A percentile compares a stretch with the other conserved stretches of the same genome.
Conservation (phyloP, 1,140 invertebrate species). For the Psix sp. region DNA sequence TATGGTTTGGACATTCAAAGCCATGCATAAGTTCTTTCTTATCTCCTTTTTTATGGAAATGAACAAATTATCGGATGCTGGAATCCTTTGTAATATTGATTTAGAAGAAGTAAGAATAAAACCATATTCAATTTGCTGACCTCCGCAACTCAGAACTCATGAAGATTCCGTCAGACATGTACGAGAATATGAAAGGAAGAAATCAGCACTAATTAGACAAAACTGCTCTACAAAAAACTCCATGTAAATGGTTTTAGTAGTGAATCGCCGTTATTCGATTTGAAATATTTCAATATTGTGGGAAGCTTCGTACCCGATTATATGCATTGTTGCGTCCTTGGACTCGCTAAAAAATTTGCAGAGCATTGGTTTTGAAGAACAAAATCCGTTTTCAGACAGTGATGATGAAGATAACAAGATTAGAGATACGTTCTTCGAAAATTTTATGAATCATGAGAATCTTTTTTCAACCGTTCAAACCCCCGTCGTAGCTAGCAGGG, state of each 20-base stretch:
- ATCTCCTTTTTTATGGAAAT: neutral
- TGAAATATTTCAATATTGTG: constrained; percentile 34
- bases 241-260: constrained; percentile 27
- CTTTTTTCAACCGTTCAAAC: too few species aligned
- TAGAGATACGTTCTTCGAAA: too few species aligned
- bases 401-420: too few species aligned
- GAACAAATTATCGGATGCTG: neutral
- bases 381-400: too few species aligned
- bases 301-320: constrained; percentile 35
- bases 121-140: neutral
- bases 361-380: constrained; percentile 41
- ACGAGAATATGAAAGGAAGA: constrained; percentile 5
- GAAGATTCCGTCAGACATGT: constrained; percentile 14
- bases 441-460: too few species aligned
- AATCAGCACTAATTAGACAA: neutral
- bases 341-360: constrained; percentile 28
- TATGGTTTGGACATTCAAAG: neutral
- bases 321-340: constrained; percentile 25
- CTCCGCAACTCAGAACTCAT: constrained; percentile 7
- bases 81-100: neutral
- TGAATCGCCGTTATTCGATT: constrained; percentile 18
- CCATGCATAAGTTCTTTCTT: neutral
- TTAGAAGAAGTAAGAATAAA: neutral
- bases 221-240: constrained; percentile 5
- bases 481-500: neutral